Base-by-base conservation (phyloP, 53 echinoderm and acorn worm species). In the Temnopleurus reevesii region DNA sequence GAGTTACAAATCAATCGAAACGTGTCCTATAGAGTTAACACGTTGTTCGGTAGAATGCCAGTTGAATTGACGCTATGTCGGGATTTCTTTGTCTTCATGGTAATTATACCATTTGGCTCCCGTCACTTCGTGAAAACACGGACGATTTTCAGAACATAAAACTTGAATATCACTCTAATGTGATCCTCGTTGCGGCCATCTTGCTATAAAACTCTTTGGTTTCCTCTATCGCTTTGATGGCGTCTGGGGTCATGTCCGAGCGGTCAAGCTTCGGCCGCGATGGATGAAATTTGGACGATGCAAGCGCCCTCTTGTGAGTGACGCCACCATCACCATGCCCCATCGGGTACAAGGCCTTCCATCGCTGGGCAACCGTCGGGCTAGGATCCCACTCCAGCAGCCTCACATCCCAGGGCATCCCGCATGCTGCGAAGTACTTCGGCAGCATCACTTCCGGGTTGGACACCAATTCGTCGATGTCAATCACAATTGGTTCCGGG, bases 371-470 rank as follows among this genome's bases (percentile, higher is more conserved):
- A 15, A 81, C 23, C 12, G 15, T 17, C 26, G 58, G 46, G 17
- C 91, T 89, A 18, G 88, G 53, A 34, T 87, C 88, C 91, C 91
- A 91, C 4, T 49, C 25, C 23, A 91, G 61, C 2, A 77, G 79
- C 47, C 51, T 89, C 44, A 79, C 81, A 59, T 91, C 55, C 91
- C 91, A 91, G 2, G 79, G 63, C 63, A 91, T 80, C 10, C 77
- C 79, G 63, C 87, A 88, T 8, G 88, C 91, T 49, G 46, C 54
- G 89, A 91, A 91, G 27, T 89, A 91, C 66, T 89, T 91, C 46
- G 89, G 91, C 47, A 91, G 30, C 29, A 91, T 57, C 45, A 25
- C 18, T 6, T 45, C 76, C 29, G 91, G 91, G 36, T 91, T 45
- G 19, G 46, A 23, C 31, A 91, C 47, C 38, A 91, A 18, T 23